phyloP scores from a whole-genome alignment of 2,113 vertebrate species.

The Perca flavescens region DNA sequence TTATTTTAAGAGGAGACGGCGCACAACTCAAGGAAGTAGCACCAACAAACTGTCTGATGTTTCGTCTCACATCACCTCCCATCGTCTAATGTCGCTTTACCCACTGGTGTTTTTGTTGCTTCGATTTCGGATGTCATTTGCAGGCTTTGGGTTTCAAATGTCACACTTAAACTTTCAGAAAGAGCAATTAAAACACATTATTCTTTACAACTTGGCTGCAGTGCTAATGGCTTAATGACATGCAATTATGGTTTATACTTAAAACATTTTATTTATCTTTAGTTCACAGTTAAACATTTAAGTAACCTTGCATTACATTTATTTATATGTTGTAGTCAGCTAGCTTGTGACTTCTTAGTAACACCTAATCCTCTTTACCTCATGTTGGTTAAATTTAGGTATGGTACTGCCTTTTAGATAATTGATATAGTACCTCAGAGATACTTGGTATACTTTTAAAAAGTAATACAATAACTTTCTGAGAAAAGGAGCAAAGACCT shows the following conservation, averaged over 20 bases:
- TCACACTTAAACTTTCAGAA: constrained; percentile 5
- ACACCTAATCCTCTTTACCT: not conserved
- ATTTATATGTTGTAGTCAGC: not conserved
- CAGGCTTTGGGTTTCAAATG: constrained; percentile 27
- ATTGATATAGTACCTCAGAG: not conserved
- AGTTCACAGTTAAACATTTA: not conserved
- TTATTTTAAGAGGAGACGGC: not conserved
- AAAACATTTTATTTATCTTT: constrained; percentile 17
- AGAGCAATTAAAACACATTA: constrained; percentile 25
- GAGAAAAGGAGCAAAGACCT: not conserved
- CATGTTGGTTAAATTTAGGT: not conserved
- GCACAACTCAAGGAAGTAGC: not conserved
- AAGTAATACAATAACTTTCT: not conserved
- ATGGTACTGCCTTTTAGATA: not conserved
- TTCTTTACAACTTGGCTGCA: constrained; percentile 45
- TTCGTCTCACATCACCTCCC: not conserved
- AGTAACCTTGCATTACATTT: not conserved
- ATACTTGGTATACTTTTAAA: not conserved
- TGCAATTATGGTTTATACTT: constrained; percentile 41
- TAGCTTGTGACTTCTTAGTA: not conserved
- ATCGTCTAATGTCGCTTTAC: not conserved
- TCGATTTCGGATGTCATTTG: constrained; percentile 7
- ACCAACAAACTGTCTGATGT: not conserved
- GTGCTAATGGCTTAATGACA: constrained; percentile 28
- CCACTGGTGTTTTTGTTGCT: not conserved